phyloP scores from a whole-genome alignment of 2,888 invertebrate species.

The Heterodera filipjevi region DNA sequence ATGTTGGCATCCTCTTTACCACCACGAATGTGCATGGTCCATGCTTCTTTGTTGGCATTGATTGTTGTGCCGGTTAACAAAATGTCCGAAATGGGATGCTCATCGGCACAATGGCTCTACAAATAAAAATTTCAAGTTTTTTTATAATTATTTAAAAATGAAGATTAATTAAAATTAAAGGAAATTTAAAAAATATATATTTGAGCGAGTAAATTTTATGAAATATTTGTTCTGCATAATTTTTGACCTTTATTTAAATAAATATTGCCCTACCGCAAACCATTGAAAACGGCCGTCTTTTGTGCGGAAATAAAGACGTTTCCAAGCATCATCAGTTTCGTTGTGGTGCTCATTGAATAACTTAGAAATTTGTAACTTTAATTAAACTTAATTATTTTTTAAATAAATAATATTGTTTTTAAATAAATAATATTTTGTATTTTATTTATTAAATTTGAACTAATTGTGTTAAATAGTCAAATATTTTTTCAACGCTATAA shows the following conservation, averaged over 20 bases:
- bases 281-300: conserved; percentile 70
- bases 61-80: conserved; percentile 59
- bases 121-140: conserved; percentile 16
- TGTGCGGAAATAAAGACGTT: conserved; percentile 70
- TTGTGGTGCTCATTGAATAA: conserved; percentile 66
- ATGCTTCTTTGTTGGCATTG: conserved; percentile 57
- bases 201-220: no score
- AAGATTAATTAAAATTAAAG: no score
- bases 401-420: no score
- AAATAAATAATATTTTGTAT: no score
- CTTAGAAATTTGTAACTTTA: not conserved
- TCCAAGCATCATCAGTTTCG: conserved; percentile 71
- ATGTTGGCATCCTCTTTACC: conserved; percentile 52
- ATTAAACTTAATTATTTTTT: no score
- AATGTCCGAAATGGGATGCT: conserved; percentile 60
- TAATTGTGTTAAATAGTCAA: not conserved
- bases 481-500: not conserved
- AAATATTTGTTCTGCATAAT: no score
- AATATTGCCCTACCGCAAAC: conserved; percentile 67
- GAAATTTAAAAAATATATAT: no score
- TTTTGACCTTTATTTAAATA: not conserved
- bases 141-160: not conserved
- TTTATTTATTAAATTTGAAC: no score
- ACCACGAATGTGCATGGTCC: conserved; percentile 55
- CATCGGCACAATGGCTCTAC: conserved; percentile 61